These are phyloP conservation scores for Micromesistius poutassou DNA, from an alignment of 2,797 vertebrate genomes.

Conservation along the genomic window DNA sequence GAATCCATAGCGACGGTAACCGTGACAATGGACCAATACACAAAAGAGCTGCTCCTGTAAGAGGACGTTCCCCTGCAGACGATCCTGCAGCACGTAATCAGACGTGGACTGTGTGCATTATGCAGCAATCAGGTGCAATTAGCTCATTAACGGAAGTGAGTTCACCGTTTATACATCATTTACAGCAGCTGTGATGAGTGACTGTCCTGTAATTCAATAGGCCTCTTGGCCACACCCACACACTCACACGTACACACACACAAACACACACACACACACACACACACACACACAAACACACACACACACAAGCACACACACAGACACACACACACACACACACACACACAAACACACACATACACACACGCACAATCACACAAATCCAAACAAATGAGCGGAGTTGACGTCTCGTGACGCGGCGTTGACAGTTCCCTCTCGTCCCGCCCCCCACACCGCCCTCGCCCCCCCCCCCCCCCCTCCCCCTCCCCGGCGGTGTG, in stretches of 20 bases:
- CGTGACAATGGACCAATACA: too few species aligned
- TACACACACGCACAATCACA: background rate
- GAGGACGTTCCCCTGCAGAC: slow-evolving; percentile 47
- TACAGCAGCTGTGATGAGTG: slow-evolving; percentile 16
- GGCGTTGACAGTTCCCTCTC: slow-evolving; percentile 28
- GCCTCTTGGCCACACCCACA: slow-evolving; percentile 7
- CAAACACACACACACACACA: too few species aligned
- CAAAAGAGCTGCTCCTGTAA: slow-evolving; percentile 37
- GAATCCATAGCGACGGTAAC: too few species aligned
- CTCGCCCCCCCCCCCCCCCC: slow-evolving; percentile 17
- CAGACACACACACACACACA: too few species aligned
- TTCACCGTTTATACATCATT: slow-evolving; percentile 49
- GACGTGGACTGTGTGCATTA: slow-evolving; percentile 43
- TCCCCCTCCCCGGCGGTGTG: slow-evolving; percentile 21
- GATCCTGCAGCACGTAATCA: slow-evolving; percentile 40
- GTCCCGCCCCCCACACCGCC: slow-evolving; percentile 17
- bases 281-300: too few species aligned
- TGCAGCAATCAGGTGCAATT: slow-evolving; percentile 38
- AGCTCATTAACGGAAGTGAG: slow-evolving; percentile 33
- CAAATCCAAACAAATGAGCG: background rate
- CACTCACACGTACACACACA: too few species aligned
- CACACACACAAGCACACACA: too few species aligned
- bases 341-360: too few species aligned
- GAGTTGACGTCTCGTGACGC: slow-evolving; percentile 4
- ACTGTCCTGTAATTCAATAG: slow-evolving; percentile 7